Conservation (phyloP, 2,113 vertebrate species). For the Cryptotis parvus region DNA sequence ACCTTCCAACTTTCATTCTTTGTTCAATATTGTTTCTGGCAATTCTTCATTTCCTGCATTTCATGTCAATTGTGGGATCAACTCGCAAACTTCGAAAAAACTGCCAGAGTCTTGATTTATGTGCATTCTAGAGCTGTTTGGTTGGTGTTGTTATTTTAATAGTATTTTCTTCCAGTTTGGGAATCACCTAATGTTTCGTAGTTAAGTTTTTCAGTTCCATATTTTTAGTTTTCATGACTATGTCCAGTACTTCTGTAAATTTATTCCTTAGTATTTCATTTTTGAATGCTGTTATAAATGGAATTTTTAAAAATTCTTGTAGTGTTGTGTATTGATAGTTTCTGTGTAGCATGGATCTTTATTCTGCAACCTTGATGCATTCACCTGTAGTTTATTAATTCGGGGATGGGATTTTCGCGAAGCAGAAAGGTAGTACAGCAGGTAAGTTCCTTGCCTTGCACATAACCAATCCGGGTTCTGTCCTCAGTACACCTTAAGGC, state of each 20-base stretch:
- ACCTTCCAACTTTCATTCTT: not conserved
- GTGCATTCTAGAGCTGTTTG: not conserved
- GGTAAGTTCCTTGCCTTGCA: no score
- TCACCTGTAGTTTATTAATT: not conserved
- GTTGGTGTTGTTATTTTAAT: not conserved
- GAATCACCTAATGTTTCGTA: not conserved
- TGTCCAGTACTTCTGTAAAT: not conserved
- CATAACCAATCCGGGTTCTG: no score
- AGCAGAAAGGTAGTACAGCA: no score
- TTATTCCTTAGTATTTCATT: slow-evolving; percentile 9
- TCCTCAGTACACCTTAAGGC: no score
- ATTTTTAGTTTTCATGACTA: slow-evolving; percentile 14
- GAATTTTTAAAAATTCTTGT: slow-evolving; percentile 34
- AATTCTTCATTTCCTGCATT: not conserved
- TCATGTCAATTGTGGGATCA: not conserved
- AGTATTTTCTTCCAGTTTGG: not conserved
- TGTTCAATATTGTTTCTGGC: not conserved
- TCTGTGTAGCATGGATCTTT: not conserved
- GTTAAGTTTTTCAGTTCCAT: not conserved
- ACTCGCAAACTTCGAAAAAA: not conserved
- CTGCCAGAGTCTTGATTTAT: not conserved
- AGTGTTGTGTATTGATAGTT: not conserved
- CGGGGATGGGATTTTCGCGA: not conserved
- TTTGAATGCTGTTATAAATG: slow-evolving; percentile 14
- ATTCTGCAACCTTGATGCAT: not conserved